Base-by-base conservation (phyloP, 2,113 vertebrate species). In the Thermophis baileyi region DNA sequence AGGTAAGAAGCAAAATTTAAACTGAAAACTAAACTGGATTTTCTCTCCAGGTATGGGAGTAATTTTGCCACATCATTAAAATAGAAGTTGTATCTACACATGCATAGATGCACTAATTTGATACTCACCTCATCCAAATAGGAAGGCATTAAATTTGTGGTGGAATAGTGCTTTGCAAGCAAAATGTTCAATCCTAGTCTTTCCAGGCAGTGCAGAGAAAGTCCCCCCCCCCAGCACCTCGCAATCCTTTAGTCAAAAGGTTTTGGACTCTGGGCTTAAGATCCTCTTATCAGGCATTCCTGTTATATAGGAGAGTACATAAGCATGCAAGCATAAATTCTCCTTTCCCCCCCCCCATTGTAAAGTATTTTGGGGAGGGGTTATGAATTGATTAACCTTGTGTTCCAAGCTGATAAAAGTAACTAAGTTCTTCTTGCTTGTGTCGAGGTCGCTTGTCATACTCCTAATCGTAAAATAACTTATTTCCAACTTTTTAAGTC, bases 151-250 rank as follows among this genome's bases (percentile, higher is more conserved):
- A 63, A 20, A 16, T 69, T 46, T 49, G 55, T 69, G 14, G 4
- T 11, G 3, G 24, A 20, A 25, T 53, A 10, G 0, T 46, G 25
- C 16, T 86, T 53, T 6, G 11, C 50, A 30, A 16, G 35, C 35
- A 40, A 53, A 85, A 18, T 18, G 51, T 5, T 10, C n/a, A 35
- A 27, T 40, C 24, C 35, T 3, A 16, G 50, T 35, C 10, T 57
- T 16, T 55, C 25, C 11, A 27, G 50, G 35, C 25, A 86, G 51
- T 18, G 9, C 50, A 85, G 50, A 51, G 6, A 27, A 54, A 27
- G 25, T 1, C 4, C 9, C 1, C 4, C 6, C 30, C 4, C 1
- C 27, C 3, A 69, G 12, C 30, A n/a, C 4, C 1, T n/a, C 1
- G 4, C 18, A 40, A 20, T 7, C 18, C 18, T 81, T 81, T 44